These are phyloP conservation scores for Melanocharis versteri DNA, from an alignment of 2,113 vertebrate species.

Conservation along the genomic window DNA sequence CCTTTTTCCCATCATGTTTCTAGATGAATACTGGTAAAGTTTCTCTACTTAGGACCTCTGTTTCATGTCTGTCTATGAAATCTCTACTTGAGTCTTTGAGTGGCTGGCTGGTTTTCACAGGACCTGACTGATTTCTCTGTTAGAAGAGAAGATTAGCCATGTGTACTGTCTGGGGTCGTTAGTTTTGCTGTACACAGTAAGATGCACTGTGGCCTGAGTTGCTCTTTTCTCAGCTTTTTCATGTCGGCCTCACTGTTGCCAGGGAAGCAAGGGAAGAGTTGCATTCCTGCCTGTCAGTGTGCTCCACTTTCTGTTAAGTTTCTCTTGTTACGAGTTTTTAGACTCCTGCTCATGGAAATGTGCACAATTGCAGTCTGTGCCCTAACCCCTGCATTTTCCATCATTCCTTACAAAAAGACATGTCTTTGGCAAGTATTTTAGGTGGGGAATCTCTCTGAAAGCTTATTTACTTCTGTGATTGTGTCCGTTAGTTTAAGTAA, in stretches of 20 bases:
- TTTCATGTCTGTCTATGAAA: background rate
- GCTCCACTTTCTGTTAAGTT: background rate
- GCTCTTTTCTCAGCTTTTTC: constrained; percentile 10
- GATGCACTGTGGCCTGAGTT: background rate
- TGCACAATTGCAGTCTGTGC: background rate
- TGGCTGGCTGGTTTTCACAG: background rate
- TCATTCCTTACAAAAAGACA: background rate
- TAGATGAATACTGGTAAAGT: background rate
- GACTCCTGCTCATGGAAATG: background rate
- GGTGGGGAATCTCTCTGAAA: background rate
- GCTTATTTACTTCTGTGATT: background rate
- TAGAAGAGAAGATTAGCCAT: background rate
- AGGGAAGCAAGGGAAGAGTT: background rate
- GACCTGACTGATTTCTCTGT: background rate
- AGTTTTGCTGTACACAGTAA: background rate
- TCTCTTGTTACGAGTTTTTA: background rate
- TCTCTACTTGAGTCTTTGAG: background rate
- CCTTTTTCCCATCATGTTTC: background rate
- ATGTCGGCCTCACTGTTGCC: background rate
- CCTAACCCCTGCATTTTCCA: background rate
- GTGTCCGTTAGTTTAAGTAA: background rate
- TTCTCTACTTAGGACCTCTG: background rate
- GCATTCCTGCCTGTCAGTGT: background rate
- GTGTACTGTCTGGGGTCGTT: background rate
- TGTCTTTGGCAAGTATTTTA: background rate